Evolutionary conservation across 2,113 vertebrate genomes (phyloP).

Genomic region (Rallus limicola): DNA sequence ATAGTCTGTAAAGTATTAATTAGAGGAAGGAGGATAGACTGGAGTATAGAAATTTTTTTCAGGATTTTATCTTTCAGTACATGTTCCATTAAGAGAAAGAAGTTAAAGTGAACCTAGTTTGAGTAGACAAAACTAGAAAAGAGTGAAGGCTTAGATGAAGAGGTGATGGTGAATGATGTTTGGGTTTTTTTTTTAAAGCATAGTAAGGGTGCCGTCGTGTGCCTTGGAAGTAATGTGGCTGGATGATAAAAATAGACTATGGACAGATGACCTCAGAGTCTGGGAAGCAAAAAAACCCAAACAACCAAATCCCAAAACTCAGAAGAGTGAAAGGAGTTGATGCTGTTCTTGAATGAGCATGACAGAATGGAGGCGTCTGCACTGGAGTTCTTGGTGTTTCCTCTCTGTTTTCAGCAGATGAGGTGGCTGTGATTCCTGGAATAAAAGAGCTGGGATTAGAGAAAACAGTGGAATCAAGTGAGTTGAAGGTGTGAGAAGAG

Average conservation of each 20-base stretch:
- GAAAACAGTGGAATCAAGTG: neutral
- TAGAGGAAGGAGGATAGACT: neutral
- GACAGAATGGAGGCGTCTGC: neutral
- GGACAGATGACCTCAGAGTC: constrained; percentile 45
- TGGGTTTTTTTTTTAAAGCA: neutral
- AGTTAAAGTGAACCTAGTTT: neutral
- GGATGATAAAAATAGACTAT: constrained; percentile 32
- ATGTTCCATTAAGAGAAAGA: neutral
- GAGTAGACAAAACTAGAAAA: neutral
- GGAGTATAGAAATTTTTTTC: neutral
- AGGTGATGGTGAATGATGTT: neutral
- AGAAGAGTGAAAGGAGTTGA: neutral
- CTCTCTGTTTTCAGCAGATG: neutral
- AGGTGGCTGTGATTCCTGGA: neutral
- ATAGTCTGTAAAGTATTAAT: neutral
- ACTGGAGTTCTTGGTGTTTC: neutral
- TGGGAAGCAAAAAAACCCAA: constrained; percentile 6
- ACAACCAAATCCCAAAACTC: neutral
- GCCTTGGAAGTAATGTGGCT: neutral
- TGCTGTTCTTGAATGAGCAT: neutral
- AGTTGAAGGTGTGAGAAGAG: neutral
- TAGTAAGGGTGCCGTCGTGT: neutral
- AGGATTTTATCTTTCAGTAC: neutral
- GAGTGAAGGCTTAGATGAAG: neutral
- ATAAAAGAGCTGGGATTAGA: neutral